Conservation (phyloP, 2,113 vertebrate species). For the Chloroceryle aenea region DNA sequence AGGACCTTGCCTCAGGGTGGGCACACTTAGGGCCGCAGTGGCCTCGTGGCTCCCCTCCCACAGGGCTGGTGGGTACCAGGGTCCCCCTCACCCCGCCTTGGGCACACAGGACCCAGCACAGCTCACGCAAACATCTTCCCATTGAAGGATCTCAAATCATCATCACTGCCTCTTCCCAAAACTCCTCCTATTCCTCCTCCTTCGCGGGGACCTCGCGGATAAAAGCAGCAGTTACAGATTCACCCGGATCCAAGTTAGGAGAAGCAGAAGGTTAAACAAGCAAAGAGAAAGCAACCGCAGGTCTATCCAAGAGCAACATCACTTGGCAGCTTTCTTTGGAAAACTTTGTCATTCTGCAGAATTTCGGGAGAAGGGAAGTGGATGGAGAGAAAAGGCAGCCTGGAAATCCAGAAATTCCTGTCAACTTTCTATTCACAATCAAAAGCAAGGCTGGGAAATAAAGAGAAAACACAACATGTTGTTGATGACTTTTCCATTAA, state of each 20-base stretch:
- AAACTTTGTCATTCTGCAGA: constrained; percentile 23
- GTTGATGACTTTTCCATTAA: constrained; percentile 58
- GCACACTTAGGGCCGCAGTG: rapidly evolving
- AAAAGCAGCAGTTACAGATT: background rate
- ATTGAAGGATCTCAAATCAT: background rate
- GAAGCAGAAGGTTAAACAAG: background rate
- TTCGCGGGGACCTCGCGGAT: background rate
- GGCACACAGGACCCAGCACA: background rate
- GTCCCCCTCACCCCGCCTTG: background rate
- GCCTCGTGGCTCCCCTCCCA: background rate
- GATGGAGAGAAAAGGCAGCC: background rate
- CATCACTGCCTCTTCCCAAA: background rate
- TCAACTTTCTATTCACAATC: background rate
- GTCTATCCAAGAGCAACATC: constrained; percentile 26
- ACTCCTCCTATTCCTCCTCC: background rate
- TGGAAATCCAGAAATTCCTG: background rate
- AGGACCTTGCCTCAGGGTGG: background rate
- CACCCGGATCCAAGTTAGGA: background rate
- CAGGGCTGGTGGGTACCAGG: background rate
- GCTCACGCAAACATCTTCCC: background rate
- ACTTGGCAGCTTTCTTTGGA: background rate
- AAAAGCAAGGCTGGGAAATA: constrained; percentile 29
- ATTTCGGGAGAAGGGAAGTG: background rate
- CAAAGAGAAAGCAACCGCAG: background rate
- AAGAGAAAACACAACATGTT: constrained; percentile 2